Conservation (phyloP, 2,888 invertebrate species). For the Eilema caniola region DNA sequence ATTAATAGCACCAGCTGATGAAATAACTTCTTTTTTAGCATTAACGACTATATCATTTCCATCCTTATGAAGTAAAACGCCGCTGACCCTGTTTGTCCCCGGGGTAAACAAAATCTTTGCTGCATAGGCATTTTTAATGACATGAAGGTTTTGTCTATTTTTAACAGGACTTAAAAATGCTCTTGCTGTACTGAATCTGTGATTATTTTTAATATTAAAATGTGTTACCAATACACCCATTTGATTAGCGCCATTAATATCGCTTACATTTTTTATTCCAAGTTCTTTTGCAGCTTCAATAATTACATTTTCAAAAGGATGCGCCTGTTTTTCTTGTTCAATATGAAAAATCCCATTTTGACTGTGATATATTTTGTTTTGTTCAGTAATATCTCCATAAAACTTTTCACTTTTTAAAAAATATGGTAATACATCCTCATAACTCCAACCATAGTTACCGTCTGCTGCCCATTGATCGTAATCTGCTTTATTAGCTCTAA, state of each 20-base stretch:
- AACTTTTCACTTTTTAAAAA: conserved; percentile 84
- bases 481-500: conserved; percentile 84
- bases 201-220: conserved; percentile 78
- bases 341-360: conserved; percentile 68
- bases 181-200: conserved; percentile 82
- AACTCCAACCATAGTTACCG: conserved; percentile 87
- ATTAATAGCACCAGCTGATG: conserved; percentile 83
- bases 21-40: conserved; percentile 81
- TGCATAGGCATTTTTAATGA: conserved; percentile 84
- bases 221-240: conserved; percentile 79
- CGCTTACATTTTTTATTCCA: conserved; percentile 70
- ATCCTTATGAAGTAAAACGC: conserved; percentile 71
- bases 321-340: conserved; percentile 61
- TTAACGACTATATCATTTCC: conserved; percentile 67
- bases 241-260: conserved; percentile 77
- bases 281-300: conserved; percentile 75
- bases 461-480: conserved; percentile 85
- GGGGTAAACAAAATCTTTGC: conserved; percentile 84
- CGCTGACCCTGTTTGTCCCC: conserved; percentile 74
- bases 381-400: conserved; percentile 43
- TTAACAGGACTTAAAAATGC: conserved; percentile 80
- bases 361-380: conserved; percentile 65
- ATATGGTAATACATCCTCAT: conserved; percentile 82
- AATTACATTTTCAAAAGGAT: conserved; percentile 61
- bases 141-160: conserved; percentile 74